Base-by-base conservation (phyloP, 1,140 invertebrate genomes). In the Hestina assimilis region DNA sequence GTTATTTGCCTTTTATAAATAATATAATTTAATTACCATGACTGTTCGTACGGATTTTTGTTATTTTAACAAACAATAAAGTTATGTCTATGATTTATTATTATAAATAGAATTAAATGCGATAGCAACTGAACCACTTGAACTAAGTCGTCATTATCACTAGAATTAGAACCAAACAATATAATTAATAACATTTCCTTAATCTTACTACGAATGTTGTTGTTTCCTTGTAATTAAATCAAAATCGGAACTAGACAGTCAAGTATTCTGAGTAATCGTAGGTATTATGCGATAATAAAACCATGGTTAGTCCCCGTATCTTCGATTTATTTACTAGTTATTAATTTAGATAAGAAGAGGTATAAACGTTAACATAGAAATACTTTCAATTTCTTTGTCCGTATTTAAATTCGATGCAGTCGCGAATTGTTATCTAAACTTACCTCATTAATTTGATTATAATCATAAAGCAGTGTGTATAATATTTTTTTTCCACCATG, bases 281-380 rank as follows among this genome's bases (percentile, higher is more conserved):
- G 5, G 11, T 14, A 2, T 31, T 19, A 46, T 12, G 1, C 17
- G 15, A 31, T 46, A 20, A 31, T 46, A 31, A 31, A 46, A 31
- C 26, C 9, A 28, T 46, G 43, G 26, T 46, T 31, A 31, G 15
- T 46, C 43, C 43, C 43, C 26, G 26, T 31, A 33, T 46, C 28
- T 31, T 12, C 31, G n/a, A 46, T 31, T 12, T 7, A 17, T 6
- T 11, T 46, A 11, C 8, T 28, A 46, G 15, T 19, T 31, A 4
- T 12, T 14, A 26, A 0, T 46, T 8, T 19, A 24, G 43, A 46
- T 46, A 31, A 7, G 24, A 11, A 11, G 14, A 12, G 7, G 12
- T 17, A 46, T 46, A 31, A 46, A 43, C 29, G 26, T 20, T 20
- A 6, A 20, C 15, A n/a, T 31, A 2, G 8, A 19, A 31, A 9